A percentile compares a stretch with the other conserved stretches of the same genome.
Evolutionary conservation across 2,888 invertebrate genomes (phyloP).

Genomic region (Pherbina coryleti): DNA sequence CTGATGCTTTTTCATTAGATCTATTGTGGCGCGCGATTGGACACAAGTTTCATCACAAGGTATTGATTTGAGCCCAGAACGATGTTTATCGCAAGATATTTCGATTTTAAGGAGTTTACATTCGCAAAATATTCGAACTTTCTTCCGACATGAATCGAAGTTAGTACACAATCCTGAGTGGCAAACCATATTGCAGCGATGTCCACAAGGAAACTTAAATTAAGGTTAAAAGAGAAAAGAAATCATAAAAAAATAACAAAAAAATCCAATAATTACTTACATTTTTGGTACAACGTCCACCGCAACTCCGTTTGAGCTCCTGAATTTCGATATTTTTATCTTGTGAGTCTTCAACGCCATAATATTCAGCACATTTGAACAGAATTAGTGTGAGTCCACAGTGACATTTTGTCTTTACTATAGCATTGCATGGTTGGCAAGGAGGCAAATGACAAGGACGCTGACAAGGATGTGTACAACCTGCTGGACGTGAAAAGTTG

Average conservation of each 20-base stretch:
- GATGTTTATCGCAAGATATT: slow-evolving; percentile 76
- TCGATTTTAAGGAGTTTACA: slow-evolving; percentile 85
- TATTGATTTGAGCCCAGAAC: slow-evolving; percentile 66
- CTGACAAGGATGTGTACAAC: slow-evolving; percentile 82
- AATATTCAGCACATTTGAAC: slow-evolving; percentile 80
- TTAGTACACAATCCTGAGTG: slow-evolving; percentile 80
- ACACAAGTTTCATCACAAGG: slow-evolving; percentile 77
- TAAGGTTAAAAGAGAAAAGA: neutral
- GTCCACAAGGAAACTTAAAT: slow-evolving; percentile 83
- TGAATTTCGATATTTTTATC: slow-evolving; percentile 63
- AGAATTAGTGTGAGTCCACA: slow-evolving; percentile 84
- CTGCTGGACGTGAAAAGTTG: slow-evolving; percentile 75
- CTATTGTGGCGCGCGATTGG: slow-evolving; percentile 72
- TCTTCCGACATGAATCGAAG: slow-evolving; percentile 80
- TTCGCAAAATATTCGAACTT: slow-evolving; percentile 81
- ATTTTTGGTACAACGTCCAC: slow-evolving; percentile 87
- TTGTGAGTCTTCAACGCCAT: slow-evolving; percentile 70
- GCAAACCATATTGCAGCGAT: slow-evolving; percentile 81
- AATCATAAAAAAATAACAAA: neutral
- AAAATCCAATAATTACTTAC: slow-evolving; percentile 69
- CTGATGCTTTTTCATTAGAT: slow-evolving; percentile 71
- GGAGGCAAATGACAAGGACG: slow-evolving; percentile 79
- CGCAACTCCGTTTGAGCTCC: slow-evolving; percentile 73
- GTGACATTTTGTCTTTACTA: slow-evolving; percentile 82
- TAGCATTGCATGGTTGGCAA: slow-evolving; percentile 82